Evolutionary conservation across 2,888 invertebrate genomes (phyloP), one percentile per base, ranked within the genome.

Genomic region (Mythimna vitellina): DNA sequence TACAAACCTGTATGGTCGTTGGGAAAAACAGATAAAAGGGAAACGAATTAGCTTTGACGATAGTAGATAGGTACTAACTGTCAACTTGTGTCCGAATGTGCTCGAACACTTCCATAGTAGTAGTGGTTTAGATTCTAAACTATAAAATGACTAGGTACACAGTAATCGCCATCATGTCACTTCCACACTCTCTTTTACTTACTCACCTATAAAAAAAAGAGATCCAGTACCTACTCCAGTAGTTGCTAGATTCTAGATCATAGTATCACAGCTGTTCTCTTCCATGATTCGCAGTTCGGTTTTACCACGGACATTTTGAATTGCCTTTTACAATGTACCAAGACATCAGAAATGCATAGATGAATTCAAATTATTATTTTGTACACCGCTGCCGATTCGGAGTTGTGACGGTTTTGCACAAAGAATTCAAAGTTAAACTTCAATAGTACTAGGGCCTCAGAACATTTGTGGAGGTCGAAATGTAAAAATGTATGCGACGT

Each of bases 391-490:
- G 46, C 20, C 29, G 42, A 62, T 14, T 49, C 29, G 7, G 29
- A 63, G n/a, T 49, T 63, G 49, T 49, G 29, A 63, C 46, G 22
- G 32, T 66, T 22, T 66, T 46, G 66, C 61, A 46, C 66, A 22
- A 65, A 61, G 61, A 49, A 67, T 61, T 51, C 62, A 62, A 67
- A 61, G 67, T n/a, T 62, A 62, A 61, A 51, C 67, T 67, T 67
- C 14, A 49, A 62, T 35, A 20, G 20, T 51, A 67, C 62, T 20
- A 51, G 8, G 35, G 20, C 20, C 5, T 12, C 66, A 66, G 60
- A 66, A 32, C 10, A 35, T 58, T 20, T 7, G 20, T 8, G 32
- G 32, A 60, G 42, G 5, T n/a, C n/a, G 32, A 14, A 58, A 20
- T 9, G n/a, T 20, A 57, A 20, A 20, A 57, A 20, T 20, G 20